Base-by-base conservation (phyloP, 2,888 invertebrate species). In the Psylliodes chrysocephalus region DNA sequence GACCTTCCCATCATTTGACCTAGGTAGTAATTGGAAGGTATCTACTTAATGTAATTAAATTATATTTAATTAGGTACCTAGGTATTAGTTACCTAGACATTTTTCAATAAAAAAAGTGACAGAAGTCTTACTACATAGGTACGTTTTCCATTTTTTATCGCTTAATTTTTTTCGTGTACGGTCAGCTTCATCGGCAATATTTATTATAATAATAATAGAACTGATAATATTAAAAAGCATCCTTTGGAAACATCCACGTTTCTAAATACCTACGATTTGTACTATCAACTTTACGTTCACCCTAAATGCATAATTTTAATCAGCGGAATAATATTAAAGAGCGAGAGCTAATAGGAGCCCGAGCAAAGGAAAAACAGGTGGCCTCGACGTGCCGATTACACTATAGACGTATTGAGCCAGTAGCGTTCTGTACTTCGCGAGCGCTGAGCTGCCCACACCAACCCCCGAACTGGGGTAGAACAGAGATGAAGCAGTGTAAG, bases 401-500 rank as follows among this genome's bases (percentile, higher is more conserved):
- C 78, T 81, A 78, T 81, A 78, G 78, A 81, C 79, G 74, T 78
- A 80, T 80, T 76, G 80, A 82, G 79, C 81, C 75, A 73, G 75
- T 75, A 75, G 76, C 71, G 73, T 67, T 70, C 73, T 71, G 70
- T 79, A 79, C 81, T 81, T 76, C 74, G 75, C 77, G 71, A 72
- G 76, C 74, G 73, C 73, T 74, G 71, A 71, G 75, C 75, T 73
- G 75, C 71, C 76, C 78, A 80, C 80, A 76, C 64, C 64, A 66
- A 69, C 64, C 66, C 63, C 68, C 68, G 54, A 74, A 71, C 70
- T 75, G 75, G 77, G 73, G 76, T 67, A 66, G 65, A 53, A 65
- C 63, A 63, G 65, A 63, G 47, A 60, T 28, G 44, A 38, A 40
- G 40, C 56, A 54, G 40, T 55, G 38, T 33, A 49, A 55, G 40